Base-by-base conservation (phyloP, 2,888 invertebrate genomes). In the Drosophila meridiana region DNA sequence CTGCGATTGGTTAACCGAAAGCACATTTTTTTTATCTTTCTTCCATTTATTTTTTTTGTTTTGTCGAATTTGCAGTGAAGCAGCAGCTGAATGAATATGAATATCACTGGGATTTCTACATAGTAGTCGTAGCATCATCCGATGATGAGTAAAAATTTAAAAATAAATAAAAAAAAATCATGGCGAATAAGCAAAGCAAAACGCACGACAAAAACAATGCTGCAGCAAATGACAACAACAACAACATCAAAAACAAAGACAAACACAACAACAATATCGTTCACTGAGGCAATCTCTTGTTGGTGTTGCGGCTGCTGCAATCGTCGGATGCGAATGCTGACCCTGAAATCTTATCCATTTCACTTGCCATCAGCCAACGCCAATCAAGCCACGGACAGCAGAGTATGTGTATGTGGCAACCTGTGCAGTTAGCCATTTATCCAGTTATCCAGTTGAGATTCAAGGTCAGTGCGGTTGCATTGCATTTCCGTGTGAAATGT, bases 401-500 rank as follows among this genome's bases (percentile, higher is more conserved):
- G 20, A 20, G 20, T 20, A 20, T 20, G 20, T 34, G 52, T 38
- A 42, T 26, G 59, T 47, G 32, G 20, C 61, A 65, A 67, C 56
- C 55, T 50, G 60, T 68, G 63, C 73, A 78, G 69, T 75, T 79
- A 77, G 69, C 63, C 89, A 83, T 8, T 63, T 65, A 72, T 62
- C 66, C 73, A 78, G 68, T 71, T 82, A 79, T 66, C 60, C 89
- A 81, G 89, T 73, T 80, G 55, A 70, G 67, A 89, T 89, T 85
- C 85, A 85, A 85, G 85, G 85, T 89, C 87, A 88, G 69, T 32
- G n/a, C 43, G 34, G 43, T 52, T 62, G 59, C 74, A 55, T 30
- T 77, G 87, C 87, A 89, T 89, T 85, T 89, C 85, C 85, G 87
- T 89, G 69, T 84, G 73, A 85, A 88, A 82, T 83, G 89, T 77